Percentiles rank a stretch among this genome's conserved stretches.
These are phyloP conservation scores for Athalia circularis DNA, from an alignment of 2,888 invertebrate species.

Conservation along the genomic window DNA sequence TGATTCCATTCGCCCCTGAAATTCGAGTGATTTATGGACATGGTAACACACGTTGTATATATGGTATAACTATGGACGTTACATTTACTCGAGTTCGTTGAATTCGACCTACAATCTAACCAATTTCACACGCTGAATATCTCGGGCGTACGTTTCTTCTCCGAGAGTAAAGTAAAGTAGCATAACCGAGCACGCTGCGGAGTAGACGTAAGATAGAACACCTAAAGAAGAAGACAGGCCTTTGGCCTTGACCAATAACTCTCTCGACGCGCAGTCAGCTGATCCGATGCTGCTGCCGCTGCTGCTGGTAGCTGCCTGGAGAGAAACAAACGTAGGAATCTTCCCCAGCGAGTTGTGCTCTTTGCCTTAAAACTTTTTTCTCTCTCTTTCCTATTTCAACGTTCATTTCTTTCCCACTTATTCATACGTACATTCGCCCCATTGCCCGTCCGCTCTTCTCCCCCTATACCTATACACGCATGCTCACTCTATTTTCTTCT, in stretches of 20 bases:
- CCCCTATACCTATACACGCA: not conserved
- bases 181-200: not conserved
- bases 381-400: not conserved
- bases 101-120: not conserved
- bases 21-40: not conserved
- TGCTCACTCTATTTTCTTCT: constrained; percentile 24
- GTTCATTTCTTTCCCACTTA: not conserved
- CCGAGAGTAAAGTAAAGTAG: constrained; percentile 6
- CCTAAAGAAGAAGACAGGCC: constrained; percentile 34
- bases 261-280: constrained; percentile 43
- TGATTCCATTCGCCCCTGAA: not conserved
- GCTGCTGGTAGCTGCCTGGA: not conserved
- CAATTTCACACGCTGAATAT: constrained; percentile 25
- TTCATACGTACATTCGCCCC: not conserved
- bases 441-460: not conserved
- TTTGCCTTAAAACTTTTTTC: not conserved
- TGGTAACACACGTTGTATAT: not conserved
- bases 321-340: constrained; percentile 40
- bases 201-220: constrained; percentile 25
- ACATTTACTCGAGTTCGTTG: not conserved
- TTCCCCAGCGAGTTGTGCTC: constrained; percentile 16
- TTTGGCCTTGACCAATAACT: constrained; percentile 45
- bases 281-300: constrained; percentile 2
- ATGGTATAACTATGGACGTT: not conserved
- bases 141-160: not conserved